Conservation (phyloP, 2,797 vertebrate genomes). For the Otus scops region DNA sequence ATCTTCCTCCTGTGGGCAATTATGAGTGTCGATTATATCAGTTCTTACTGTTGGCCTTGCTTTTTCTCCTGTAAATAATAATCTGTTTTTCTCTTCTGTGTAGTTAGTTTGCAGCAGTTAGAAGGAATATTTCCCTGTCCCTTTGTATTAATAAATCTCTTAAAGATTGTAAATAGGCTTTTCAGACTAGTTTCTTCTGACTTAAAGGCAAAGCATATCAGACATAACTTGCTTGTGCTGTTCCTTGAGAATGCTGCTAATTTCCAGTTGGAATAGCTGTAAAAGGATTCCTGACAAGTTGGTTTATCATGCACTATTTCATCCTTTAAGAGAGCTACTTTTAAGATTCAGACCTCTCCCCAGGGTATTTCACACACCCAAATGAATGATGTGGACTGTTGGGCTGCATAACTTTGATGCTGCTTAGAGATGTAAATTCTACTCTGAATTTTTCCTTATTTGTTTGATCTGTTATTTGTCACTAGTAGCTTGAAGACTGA, state of each 20-base stretch:
- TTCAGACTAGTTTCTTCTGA: neutral
- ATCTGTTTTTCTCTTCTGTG: neutral
- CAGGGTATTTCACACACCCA: neutral
- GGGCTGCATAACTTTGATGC: neutral
- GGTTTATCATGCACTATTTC: conserved; percentile 28
- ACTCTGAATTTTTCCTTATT: neutral
- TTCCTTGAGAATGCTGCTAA: conserved; percentile 9
- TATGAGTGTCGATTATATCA: neutral
- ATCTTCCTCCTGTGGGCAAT: neutral
- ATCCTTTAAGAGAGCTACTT: neutral
- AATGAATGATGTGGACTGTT: neutral
- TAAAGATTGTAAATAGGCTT: neutral
- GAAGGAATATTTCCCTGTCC: neutral
- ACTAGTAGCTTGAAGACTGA: neutral
- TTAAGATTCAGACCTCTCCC: conserved; percentile 16
- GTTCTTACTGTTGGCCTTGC: neutral
- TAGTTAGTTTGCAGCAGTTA: neutral
- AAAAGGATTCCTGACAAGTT: conserved; percentile 25
- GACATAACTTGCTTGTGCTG: neutral
- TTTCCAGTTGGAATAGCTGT: conserved; percentile 24
- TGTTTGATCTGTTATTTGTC: neutral
- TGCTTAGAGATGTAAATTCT: neutral
- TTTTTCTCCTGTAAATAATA: neutral
- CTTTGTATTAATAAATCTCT: neutral
- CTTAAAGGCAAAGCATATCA: neutral